Conservation (phyloP, 1,140 invertebrate species). For the Armadillidium nasatum region DNA sequence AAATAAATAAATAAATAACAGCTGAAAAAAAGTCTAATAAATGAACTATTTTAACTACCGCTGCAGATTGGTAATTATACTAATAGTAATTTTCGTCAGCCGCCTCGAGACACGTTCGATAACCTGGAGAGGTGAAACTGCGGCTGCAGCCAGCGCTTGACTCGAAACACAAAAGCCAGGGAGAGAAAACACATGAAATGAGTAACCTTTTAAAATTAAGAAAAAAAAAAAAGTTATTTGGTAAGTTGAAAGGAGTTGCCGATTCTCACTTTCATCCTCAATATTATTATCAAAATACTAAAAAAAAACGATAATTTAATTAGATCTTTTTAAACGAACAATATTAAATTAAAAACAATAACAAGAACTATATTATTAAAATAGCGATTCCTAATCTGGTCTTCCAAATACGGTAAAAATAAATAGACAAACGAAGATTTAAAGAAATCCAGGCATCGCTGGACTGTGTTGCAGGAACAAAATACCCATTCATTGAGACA, state of each 20-base stretch:
- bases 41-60: too few species aligned
- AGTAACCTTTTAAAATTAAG: not conserved
- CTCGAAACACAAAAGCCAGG: not conserved
- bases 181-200: not conserved
- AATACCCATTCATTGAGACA: slow-evolving; percentile 1
- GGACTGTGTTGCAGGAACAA: not conserved
- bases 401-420: too few species aligned
- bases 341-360: not conserved
- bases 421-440: too few species aligned
- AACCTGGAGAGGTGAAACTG: not conserved
- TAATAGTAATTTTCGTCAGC: too few species aligned
- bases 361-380: not conserved
- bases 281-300: not conserved
- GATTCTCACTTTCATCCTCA: not conserved
- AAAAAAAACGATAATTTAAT: not conserved
- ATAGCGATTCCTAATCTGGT: not conserved
- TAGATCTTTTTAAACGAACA: not conserved
- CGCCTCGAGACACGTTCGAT: not conserved
- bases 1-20: not conserved
- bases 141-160: not conserved
- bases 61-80: too few species aligned
- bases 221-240: not conserved
- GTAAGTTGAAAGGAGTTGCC: not conserved
- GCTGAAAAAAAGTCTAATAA: not conserved
- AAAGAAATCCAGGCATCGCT: too few species aligned